Evolutionary conservation across 2,888 invertebrate genomes (phyloP).

Genomic region (Neria commutata): DNA sequence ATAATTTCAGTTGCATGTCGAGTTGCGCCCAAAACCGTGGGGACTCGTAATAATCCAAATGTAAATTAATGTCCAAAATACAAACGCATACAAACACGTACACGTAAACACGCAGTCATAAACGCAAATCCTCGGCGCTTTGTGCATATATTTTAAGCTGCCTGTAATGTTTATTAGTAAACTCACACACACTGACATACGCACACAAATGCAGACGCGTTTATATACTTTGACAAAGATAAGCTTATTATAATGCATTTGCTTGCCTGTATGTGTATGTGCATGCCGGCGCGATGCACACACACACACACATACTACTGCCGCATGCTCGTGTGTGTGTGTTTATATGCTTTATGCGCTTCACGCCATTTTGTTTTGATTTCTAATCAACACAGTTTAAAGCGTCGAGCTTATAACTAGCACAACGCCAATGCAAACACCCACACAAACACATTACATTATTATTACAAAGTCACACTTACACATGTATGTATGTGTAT

Average conservation of each 20-base stretch:
- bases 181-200: slow-evolving; percentile 7
- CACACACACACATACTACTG: neutral
- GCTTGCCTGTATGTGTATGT: neutral
- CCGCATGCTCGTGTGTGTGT: neutral
- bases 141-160: slow-evolving; percentile 3
- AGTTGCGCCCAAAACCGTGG: slow-evolving; percentile 6
- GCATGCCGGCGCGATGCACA: neutral
- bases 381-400: slow-evolving; percentile 11
- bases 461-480: too few species aligned
- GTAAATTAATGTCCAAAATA: slow-evolving; percentile 20
- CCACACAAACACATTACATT: slow-evolving; percentile 1
- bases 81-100: neutral
- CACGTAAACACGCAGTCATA: neutral
- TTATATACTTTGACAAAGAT: neutral
- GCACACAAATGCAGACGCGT: neutral
- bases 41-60: slow-evolving; percentile 20
- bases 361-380: slow-evolving; percentile 8
- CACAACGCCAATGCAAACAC: neutral
- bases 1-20: slow-evolving; percentile 3
- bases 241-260: neutral
- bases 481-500: too few species aligned
- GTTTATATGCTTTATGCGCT: neutral
- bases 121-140: neutral
- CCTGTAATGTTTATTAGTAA: slow-evolving; percentile 26
- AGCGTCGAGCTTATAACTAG: slow-evolving; percentile 4